phyloP scores from a whole-genome alignment of 1,140 invertebrate genomes.

The Nebria ingens region DNA sequence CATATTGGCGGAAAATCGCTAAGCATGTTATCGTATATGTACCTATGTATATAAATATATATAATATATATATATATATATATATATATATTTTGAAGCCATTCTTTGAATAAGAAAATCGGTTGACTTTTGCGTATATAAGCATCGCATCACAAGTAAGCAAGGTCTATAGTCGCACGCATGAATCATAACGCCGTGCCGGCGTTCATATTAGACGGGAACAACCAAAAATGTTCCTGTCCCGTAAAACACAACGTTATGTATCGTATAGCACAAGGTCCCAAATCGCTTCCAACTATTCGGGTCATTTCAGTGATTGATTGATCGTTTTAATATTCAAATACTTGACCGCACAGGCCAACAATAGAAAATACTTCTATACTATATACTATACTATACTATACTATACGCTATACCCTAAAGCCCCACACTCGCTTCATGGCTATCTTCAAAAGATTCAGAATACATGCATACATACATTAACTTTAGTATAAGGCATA shows the following conservation, averaged over 20 bases:
- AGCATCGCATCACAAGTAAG: no score
- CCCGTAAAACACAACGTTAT: not conserved
- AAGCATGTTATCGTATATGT: no score
- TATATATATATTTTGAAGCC: no score
- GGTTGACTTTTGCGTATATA: not conserved
- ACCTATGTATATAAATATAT: no score
- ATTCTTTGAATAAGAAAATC: not conserved
- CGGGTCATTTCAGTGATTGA: conserved; percentile 32
- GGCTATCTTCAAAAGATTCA: not conserved
- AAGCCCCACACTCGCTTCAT: not conserved
- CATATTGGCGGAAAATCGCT: no score
- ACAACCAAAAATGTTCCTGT: not conserved
- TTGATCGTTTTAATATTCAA: conserved; percentile 38
- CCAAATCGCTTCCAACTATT: conserved; percentile 19
- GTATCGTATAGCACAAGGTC: not conserved
- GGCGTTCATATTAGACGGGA: not conserved
- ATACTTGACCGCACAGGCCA: conserved; percentile 35
- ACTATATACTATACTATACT: no score
- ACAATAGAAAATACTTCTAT: conserved; percentile 22
- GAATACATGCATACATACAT: not conserved
- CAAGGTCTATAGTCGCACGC: not conserved
- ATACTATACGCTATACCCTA: no score
- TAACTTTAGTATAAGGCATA: not conserved
- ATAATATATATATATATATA: no score
- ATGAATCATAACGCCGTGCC: no score